Conservation (phyloP, 92 coral and sea anemone genomes). For the Meandrina meandrites region DNA sequence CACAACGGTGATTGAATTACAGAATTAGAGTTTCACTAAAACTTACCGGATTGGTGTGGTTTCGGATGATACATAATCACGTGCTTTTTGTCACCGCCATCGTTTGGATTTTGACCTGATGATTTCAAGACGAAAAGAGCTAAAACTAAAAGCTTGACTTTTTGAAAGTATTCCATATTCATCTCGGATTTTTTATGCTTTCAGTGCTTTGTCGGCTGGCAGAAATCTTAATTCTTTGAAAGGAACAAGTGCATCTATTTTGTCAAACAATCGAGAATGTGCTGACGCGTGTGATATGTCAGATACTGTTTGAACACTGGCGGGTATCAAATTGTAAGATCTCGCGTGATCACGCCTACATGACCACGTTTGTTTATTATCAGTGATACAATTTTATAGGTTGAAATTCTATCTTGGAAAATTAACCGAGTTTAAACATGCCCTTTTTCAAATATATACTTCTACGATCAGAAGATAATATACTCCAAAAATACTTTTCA, state of each 20-base stretch:
- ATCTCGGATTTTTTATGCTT: not conserved
- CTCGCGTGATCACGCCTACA: not conserved
- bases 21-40: not conserved
- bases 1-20: not conserved
- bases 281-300: not conserved
- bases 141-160: not conserved
- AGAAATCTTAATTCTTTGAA: not conserved
- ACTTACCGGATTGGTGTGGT: conserved; percentile 34
- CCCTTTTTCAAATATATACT: not conserved
- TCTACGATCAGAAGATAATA: not conserved
- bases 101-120: not conserved
- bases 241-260: not conserved
- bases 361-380: not conserved
- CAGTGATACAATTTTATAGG: not conserved
- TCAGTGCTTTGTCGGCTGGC: not conserved
- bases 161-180: not conserved
- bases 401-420: not conserved
- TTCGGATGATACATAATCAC: conserved; percentile 29
- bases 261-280: not conserved
- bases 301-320: not conserved
- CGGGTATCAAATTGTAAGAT: not conserved
- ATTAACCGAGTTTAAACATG: not conserved
- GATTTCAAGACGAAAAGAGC: not conserved
- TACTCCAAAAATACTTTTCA: too few species aligned
- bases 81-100: conserved; percentile 19